phyloP scores from a whole-genome alignment of 2,113 vertebrate genomes.

The Motacilla alba region DNA sequence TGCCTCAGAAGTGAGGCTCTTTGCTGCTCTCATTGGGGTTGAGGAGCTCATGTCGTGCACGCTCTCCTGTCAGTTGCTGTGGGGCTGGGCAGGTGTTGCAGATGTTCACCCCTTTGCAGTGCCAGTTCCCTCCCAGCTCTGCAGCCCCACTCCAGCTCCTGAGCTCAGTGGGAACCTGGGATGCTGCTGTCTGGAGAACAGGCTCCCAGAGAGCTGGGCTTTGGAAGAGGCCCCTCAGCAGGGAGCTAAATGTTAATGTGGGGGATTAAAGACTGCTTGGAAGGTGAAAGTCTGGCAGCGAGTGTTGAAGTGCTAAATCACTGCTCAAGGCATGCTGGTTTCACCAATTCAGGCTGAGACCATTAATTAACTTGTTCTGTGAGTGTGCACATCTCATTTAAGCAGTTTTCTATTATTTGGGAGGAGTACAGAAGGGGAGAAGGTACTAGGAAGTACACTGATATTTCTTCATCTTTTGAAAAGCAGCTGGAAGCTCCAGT shows the following conservation, averaged over 20 bases:
- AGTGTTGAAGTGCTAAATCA: background rate
- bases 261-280: background rate
- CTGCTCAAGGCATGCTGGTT: background rate
- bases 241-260: background rate
- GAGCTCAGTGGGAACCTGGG: background rate
- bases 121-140: background rate
- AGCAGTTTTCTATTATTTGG: background rate
- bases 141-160: background rate
- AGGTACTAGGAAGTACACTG: background rate
- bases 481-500: background rate
- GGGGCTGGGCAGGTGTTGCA: background rate
- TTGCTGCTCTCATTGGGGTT: background rate
- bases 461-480: background rate
- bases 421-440: background rate
- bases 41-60: background rate
- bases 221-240: background rate
- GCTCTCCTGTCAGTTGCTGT: background rate
- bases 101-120: background rate
- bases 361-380: background rate
- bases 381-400: background rate
- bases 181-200: background rate
- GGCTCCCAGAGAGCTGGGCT: background rate
- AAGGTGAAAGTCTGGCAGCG: background rate
- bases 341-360: background rate
- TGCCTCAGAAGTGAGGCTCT: background rate